Base-by-base conservation (phyloP, 2,113 vertebrate genomes). In the Rallus limicola region DNA sequence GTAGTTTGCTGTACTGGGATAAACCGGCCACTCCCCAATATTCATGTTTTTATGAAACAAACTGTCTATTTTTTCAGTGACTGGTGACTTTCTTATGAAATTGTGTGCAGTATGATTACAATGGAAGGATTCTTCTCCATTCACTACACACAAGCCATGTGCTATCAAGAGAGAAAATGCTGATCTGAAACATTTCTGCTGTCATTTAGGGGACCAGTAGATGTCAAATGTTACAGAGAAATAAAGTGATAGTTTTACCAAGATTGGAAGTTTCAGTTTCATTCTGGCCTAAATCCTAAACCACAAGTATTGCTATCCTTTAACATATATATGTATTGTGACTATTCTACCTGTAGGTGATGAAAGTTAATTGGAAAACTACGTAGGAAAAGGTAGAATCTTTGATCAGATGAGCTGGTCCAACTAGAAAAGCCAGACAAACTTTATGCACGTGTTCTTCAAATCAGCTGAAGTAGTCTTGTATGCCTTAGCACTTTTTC, bases 331-430 rank as follows among this genome's bases (percentile, higher is more conserved):
- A 75, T 68, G 7, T 48, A 44, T 60, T 79, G 56, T 63, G 62
- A 90, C 75, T 65, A 21, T 80, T 62, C 20, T 77, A 68, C 56
- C 28, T 87, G 28, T 70, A 42, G 56, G 42, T 87, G 78, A 88
- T 88, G 80, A 72, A 89, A 89, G 28, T 59, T 95, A 91, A 93
- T 90, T 93, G 78, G 72, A 96, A 95, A 87, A 50, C 64, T 71
- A 53, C 59, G 46, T 59, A 83, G 62, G 62, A 91, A 88, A 94
- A 91, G 28, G 78, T 76, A 42, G 25, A 75, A 48, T 91, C 87
- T 95, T 91, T 91, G 67, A 85, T 93, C 67, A 88, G 74, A 38
- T 11, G 16, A 87, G 82, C 95, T 90, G 74, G 92, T 87, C 64
- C 63, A 90, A 95, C 93, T 85, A 78, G 92, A 95, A 95, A 85